Evolutionary conservation across 2,888 invertebrate genomes (phyloP), one percentile per base, ranked within the genome.

Genomic region (Melieria omissa): DNA sequence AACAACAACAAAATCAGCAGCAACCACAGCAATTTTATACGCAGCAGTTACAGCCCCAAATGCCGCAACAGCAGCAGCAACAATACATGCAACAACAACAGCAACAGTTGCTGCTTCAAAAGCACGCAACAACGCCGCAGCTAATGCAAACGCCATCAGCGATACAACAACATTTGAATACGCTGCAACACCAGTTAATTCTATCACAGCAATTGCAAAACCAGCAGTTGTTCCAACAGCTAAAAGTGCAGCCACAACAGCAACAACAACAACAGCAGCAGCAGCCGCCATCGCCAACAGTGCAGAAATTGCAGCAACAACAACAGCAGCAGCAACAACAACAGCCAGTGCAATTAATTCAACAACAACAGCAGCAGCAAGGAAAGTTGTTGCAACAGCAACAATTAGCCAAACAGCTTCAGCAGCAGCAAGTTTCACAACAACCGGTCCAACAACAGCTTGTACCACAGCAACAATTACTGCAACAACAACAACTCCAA

Each of bases 41-140:
- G 68, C 55, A 69, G 14, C 79, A 76, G 68, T 76, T 14, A 47
- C 80, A 71, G 41, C 71, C 68, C 75, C 78, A 64, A 70, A 76
- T 46, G 62, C 74, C 72, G 72, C 42, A 68, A 16, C 71, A 5
- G 10, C 73, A 67, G 45, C 76, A 73, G n/a, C 74, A 70, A 41
- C 66, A 72, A 8, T 6, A 58, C 55, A 70, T 72, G n/a, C 72
- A 71, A 29, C 74, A 75, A 5, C 73, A 71, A 60, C 47, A 65
- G 14, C 73, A 74, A 49, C 64, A 73, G 14, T 14, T 68, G 45
- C 46, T 72, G 45, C 42, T 65, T 12, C 72, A 73, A 55, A 72
- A 75, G n/a, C 73, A 72, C 42, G 8, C 46, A 52, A 16, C 65
- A 73, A 49, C 77, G 5, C 76, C 74, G 65, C 76, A 75, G 16